Base-by-base conservation (phyloP, 2,797 vertebrate genomes). In the Ceryle rudis region DNA sequence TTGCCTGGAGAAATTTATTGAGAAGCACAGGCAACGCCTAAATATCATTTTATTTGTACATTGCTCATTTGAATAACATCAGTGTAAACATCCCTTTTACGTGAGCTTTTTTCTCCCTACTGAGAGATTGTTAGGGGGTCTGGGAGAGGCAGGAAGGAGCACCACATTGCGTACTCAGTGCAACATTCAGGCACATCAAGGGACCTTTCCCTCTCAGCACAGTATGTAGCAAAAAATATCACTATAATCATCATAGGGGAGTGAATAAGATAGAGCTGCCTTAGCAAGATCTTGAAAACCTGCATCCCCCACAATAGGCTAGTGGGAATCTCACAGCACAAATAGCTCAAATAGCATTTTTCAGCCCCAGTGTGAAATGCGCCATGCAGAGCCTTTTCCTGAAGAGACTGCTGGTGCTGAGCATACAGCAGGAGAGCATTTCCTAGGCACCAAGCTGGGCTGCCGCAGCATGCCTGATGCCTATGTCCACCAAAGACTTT, bases 1-100 rank as follows among this genome's bases (percentile, higher is more conserved):
- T 95, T 89, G 70, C 74, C 66, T 70, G 57, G 42, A 74, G 44
- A 74, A 91, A 72, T 80, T 73, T 46, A 86, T 17, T 81, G 92
- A 72, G 72, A 92, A 86, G 67, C 19, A 83, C 94, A 92, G 55
- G 14, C 81, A 72, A 57, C 44, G 35, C 61, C 70, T 96, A 87
- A 71, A 73, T 75, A 89, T 51, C 9, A 91, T 64, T 94, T 91
- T 83, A 69, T 88, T 65, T 70, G 21, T 69, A 51, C 1, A 0
- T 64, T 66, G 46, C 51, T 96, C 88, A 86, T 97, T 81, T 90
- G 74, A 82, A 94, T 92, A 67, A 79, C 42, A 60, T 46, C 44
- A 37, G 10, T 70, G 67, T 65, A 90, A 93, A 78, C 67, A 77
- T 87, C 41, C 41, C 47, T 84, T 92, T 91, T 72, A 88, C 2